Evolutionary conservation across 2,888 invertebrate genomes (phyloP), one percentile per base, ranked within the genome.

Genomic region (Exephanes ischioxanthus): DNA sequence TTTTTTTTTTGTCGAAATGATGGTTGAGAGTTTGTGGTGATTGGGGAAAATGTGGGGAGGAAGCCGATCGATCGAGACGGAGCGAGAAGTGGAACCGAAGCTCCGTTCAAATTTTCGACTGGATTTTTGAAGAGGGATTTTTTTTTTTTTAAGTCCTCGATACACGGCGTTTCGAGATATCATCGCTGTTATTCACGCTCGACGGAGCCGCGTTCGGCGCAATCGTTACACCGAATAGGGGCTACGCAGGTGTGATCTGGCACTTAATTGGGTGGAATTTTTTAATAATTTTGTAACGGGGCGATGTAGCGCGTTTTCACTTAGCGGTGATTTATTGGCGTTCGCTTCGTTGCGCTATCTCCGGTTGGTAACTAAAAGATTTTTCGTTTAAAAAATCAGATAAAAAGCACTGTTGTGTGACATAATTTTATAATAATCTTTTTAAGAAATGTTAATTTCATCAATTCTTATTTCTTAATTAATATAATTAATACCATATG

Each of bases 171-270:
- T 81, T n/a, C n/a, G 66, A 75, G 79, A 85, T 85, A 79, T 58
- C 53, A 82, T 82, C 82, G 61, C 33, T 81, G 11, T 2, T 85
- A 14, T 85, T 82, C 63, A 85, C 82, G 85, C 81, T 82, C 71
- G 82, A 82, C 48, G 75, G 71, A 75, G 30, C 78, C 58, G 22
- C 37, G 70, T 81, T 81, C 75, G 80, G 77, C 51, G 75, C 79
- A 79, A 75, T 82, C 85, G 82, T 48, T 71, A 82, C 79, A 85
- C 79, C 85, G 82, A 82, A 85, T 85, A 82, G 85, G 51, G 73
- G 85, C 75, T 85, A 85, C 55, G 55, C 48, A 75, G 37, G 33
- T 82, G 22, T 76, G 70, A 82, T 73, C 45, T 81, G 45, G 37
- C 33, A 70, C 55, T 82, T 85, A 85, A 85, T 85, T 85, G 71